phyloP scores from a whole-genome alignment of 2,888 invertebrate genomes.

The Pristionchus exspectatus region DNA sequence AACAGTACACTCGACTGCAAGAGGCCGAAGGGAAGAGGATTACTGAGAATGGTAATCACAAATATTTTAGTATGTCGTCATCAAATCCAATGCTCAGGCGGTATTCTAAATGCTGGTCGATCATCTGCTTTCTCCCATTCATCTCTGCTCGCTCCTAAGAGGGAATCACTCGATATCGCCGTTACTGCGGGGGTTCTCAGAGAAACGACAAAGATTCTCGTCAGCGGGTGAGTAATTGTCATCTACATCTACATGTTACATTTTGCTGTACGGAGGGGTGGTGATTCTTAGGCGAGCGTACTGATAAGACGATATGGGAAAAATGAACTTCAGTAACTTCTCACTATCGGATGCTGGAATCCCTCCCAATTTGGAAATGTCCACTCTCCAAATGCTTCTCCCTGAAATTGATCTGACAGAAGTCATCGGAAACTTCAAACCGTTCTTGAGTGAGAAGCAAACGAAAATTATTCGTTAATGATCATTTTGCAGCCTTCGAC shows the following conservation, averaged over 20 bases:
- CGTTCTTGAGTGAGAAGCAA: conserved; percentile 64
- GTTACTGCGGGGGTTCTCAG: conserved; percentile 75
- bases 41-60: conserved; percentile 52
- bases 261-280: too few species aligned
- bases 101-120: not conserved
- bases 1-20: conserved; percentile 73
- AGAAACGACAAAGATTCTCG: conserved; percentile 76
- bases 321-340: conserved; percentile 65
- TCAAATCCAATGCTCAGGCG: not conserved
- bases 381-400: conserved; percentile 74
- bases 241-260: too few species aligned
- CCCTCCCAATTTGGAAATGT: conserved; percentile 73
- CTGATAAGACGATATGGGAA: too few species aligned
- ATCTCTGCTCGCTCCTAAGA: conserved; percentile 75
- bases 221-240: conserved; percentile 70
- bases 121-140: conserved; percentile 74
- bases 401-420: conserved; percentile 75
- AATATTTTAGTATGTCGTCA: not conserved
- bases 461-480: not conserved
- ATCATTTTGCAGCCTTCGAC: not conserved
- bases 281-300: too few species aligned
- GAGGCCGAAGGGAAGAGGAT: conserved; percentile 70
- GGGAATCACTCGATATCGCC: conserved; percentile 76
- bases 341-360: conserved; percentile 70
- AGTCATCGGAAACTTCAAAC: conserved; percentile 75